phyloP scores from a whole-genome alignment of 2,113 vertebrate genomes.

The Myocastor coypus region DNA sequence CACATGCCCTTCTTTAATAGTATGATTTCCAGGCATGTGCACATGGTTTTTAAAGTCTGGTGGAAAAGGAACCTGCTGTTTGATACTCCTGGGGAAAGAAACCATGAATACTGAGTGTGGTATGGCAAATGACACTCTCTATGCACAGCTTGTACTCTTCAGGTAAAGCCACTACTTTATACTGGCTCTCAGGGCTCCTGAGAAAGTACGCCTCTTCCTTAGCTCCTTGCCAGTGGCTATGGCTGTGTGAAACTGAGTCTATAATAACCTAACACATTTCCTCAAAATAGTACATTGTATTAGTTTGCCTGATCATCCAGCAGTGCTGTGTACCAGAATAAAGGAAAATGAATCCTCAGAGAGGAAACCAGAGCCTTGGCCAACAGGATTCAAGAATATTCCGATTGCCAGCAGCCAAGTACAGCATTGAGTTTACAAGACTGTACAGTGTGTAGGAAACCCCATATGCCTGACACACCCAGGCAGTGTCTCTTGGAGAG shows the following conservation, averaged over 20 bases:
- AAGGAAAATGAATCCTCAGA: neutral
- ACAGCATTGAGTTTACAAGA: neutral
- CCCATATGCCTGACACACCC: neutral
- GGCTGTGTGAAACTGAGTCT: neutral
- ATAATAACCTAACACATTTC: neutral
- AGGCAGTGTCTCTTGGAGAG: neutral
- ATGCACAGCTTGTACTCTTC: neutral
- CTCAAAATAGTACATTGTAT: conserved; percentile 7
- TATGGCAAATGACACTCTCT: neutral
- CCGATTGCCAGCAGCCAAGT: neutral
- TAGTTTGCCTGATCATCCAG: neutral
- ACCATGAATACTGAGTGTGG: neutral
- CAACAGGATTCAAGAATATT: neutral
- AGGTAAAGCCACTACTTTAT: conserved; percentile 1
- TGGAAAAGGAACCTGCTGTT: neutral
- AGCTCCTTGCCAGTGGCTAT: neutral
- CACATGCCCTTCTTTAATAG: neutral
- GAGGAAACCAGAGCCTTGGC: neutral
- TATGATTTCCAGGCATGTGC: neutral
- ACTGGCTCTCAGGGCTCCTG: neutral
- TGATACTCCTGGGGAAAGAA: neutral
- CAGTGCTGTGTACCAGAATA: neutral
- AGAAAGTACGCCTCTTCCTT: neutral
- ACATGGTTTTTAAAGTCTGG: conserved; percentile 3
- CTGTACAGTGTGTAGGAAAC: neutral